These are phyloP conservation scores for Phyllopteryx taeniolatus DNA, from an alignment of 2,113 vertebrate species.

Conservation along the genomic window DNA sequence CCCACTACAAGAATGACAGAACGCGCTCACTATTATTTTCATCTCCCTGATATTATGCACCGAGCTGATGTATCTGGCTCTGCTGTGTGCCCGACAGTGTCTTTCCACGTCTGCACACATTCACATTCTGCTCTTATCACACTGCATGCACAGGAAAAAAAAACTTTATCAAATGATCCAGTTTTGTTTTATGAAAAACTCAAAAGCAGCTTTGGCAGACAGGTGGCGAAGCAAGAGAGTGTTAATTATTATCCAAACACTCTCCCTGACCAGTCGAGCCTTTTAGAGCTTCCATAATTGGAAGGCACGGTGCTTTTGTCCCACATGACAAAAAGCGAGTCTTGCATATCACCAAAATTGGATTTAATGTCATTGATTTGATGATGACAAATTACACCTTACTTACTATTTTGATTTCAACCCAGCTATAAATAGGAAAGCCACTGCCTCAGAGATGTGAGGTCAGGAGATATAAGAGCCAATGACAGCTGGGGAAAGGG, in stretches of 20 bases:
- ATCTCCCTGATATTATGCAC: constrained; percentile 34
- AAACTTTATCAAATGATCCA: not conserved
- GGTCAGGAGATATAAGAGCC: constrained; percentile 28
- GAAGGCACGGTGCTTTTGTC: not conserved
- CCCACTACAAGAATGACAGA: constrained; percentile 22
- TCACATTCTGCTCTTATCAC: not conserved
- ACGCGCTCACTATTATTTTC: constrained; percentile 12
- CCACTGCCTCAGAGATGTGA: constrained; percentile 31
- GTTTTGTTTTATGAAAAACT: constrained; percentile 2
- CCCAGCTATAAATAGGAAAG: constrained; percentile 15
- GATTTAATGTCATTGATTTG: constrained; percentile 15
- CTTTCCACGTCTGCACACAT: not conserved
- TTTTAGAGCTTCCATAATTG: constrained; percentile 5
- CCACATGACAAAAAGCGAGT: not conserved
- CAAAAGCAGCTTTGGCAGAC: not conserved
- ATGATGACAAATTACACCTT: not conserved
- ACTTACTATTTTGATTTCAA: constrained; percentile 14
- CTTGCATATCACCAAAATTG: constrained; percentile 14
- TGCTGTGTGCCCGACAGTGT: not conserved
- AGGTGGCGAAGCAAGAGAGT: not conserved
- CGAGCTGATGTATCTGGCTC: constrained; percentile 18
- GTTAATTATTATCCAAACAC: not conserved
- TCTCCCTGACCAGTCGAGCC: not conserved
- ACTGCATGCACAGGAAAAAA: not conserved
- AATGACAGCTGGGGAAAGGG: constrained; percentile 27